Base-by-base conservation (phyloP, 2,888 invertebrate genomes). In the Hirtodrosophila confusa region DNA sequence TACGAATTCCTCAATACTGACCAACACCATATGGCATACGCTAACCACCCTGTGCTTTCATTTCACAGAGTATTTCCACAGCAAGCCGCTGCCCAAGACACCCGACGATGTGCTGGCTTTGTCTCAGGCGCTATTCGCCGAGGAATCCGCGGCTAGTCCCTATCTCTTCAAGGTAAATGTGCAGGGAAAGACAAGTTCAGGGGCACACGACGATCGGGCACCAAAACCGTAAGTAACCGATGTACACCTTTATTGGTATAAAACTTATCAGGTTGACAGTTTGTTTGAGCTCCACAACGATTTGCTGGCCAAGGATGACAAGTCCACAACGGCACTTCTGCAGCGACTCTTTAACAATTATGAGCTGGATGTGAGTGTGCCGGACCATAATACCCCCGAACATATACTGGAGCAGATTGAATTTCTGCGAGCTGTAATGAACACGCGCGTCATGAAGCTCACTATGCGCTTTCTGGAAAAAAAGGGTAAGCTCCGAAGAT, bases 301-400 rank as follows among this genome's bases (percentile, higher is more conserved):
- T 51, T 36, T 88, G 12, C 37, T 89, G 39, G 55, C 61, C n/a
- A 60, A 55, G 8, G 78, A 85, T 27, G 45, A 63, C 11, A 80
- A 80, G 33, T 85, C 89, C 8, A 89, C 90, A 5, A 80, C 88
- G 10, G 44, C 70, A 0, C 67, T 90, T 7, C 66, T 90, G 53
- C 75, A 64, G 11, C 83, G 84, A 0, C 80, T 90, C 12, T 90
- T 89, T 37, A 86, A 90, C 50, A 90, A 90, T 56, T 90, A 90
- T 39, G 85, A 88, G 12, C 37, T 90, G 63, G 75, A 89, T 61
- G 78, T 83, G 11, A 56, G 60, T 8, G 50, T 75, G 3, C 36
- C 63, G 3, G 90, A 90, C 36, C 48, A 68, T 3, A 56, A 79
- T 0, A 89, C 80, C 0, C 23, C 69, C 0, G 89, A 86, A 10